Conservation (phyloP, 2,888 invertebrate genomes). For the Calameuta filiformis region DNA sequence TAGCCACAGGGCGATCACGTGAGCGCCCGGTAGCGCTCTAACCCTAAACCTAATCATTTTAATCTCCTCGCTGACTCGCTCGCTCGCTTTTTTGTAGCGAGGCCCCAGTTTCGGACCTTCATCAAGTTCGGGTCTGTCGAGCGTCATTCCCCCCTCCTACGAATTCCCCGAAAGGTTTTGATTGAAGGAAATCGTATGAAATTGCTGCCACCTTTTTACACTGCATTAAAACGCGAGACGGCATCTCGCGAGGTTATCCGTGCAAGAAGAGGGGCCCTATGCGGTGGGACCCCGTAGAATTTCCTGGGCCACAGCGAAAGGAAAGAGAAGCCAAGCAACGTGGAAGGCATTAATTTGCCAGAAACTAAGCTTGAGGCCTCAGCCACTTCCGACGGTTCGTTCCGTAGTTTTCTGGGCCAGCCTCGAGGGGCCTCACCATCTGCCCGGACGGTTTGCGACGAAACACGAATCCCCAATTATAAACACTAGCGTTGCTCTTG, state of each 20-base stretch:
- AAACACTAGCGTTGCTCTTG: slow-evolving; percentile 55
- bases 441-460: slow-evolving; percentile 1
- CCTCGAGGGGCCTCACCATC: background rate
- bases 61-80: slow-evolving; percentile 38
- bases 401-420: background rate
- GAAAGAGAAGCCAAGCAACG: slow-evolving; percentile 19
- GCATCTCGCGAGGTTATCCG: background rate
- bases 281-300: slow-evolving; percentile 29
- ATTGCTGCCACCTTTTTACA: slow-evolving; percentile 17
- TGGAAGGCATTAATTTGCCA: slow-evolving; percentile 14
- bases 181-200: slow-evolving; percentile 37
- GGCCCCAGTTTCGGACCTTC: slow-evolving; percentile 34
- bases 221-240: background rate
- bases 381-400: background rate
- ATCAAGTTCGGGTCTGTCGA: slow-evolving; percentile 22
- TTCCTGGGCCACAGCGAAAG: slow-evolving; percentile 17
- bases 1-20: slow-evolving; percentile 59
- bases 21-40: slow-evolving; percentile 51
- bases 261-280: slow-evolving; percentile 16
- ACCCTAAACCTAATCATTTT: slow-evolving; percentile 57
- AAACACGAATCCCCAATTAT: slow-evolving; percentile 28
- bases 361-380: slow-evolving; percentile 17
- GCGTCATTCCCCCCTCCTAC: background rate
- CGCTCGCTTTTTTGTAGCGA: slow-evolving; percentile 14
- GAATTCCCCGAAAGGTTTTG: slow-evolving; percentile 45